A percentile compares a stretch with the other conserved stretches of the same genome.
phyloP scores from a whole-genome alignment of 2,797 vertebrate species.

The Kryptopterus vitreolus region DNA sequence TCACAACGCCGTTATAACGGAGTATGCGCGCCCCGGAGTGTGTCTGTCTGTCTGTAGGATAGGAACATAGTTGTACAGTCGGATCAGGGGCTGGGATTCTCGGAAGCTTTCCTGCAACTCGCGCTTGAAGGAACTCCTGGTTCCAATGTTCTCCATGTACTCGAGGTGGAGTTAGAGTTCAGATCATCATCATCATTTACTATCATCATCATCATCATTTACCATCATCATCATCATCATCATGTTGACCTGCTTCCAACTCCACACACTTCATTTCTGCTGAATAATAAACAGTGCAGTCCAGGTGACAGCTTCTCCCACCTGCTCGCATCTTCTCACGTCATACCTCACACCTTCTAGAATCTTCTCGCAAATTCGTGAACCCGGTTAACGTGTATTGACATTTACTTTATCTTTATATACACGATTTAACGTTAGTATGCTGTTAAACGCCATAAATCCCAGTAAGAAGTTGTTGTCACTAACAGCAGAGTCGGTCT shows the following conservation, averaged over 20 bases:
- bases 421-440: not conserved
- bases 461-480: not conserved
- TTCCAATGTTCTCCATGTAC: conserved; percentile 58
- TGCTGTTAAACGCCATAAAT: not conserved
- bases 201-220: too few species aligned
- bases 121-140: conserved; percentile 43
- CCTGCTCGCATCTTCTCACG: not conserved
- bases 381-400: too few species aligned
- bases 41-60: too few species aligned
- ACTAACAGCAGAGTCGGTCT: not conserved
- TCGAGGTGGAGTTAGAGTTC: conserved; percentile 54
- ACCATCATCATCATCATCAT: too few species aligned
- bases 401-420: not conserved
- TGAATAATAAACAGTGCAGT: too few species aligned
- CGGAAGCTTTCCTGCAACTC: not conserved
- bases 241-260: too few species aligned
- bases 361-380: too few species aligned
- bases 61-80: too few species aligned
- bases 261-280: too few species aligned
- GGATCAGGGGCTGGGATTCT: not conserved
- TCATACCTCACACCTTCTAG: too few species aligned
- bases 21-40: too few species aligned
- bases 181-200: not conserved
- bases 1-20: not conserved
- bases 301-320: too few species aligned